Evolutionary conservation across 2,888 invertebrate species (phyloP), one percentile per base, ranked within the genome.

Genomic region (Rhimphoctona megacephalus): DNA sequence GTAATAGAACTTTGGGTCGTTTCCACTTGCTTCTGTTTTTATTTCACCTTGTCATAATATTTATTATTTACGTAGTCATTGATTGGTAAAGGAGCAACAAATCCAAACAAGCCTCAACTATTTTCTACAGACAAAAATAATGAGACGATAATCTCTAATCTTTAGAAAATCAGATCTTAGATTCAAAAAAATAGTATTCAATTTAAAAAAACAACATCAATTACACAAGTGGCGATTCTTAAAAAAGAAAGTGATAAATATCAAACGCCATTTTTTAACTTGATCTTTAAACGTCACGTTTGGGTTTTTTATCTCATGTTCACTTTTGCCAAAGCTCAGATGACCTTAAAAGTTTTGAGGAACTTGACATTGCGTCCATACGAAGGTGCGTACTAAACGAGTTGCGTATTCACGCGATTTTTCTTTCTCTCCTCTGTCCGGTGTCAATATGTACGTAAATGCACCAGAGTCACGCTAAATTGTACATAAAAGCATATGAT

Each of bases 321-420:
- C 30, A n/a, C 30, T 22, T 19, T 14, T 22, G 22, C 7, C 14
- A 25, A 69, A 36, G 22, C 17, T n/a, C 54, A 19, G 8, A 19
- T 70, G 79, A 57, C 79, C 79, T 79, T 67, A 57, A 70, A 69
- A 57, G 25, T 30, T 33, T 57, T 57, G 19, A 49, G 36, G 69
- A 86, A 86, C 83, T 81, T 83, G 86, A 83, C 86, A 81, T 77
- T 78, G 81, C 66, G 19, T n/a, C 9, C 5, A 30, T 30, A 64
- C 64, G 36, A 39, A 52, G 49, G 19, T 30, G 72, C 43, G 49
- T 39, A 72, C 61, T 74, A 17, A 46, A 73, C 66, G 36, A 46
- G 76, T 52, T 80, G 86, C 81, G 72, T 81, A 52, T 52, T 76
- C 80, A 54, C 36, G 11, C 64, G 77, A 33, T 79, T 39, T 54